Base-by-base conservation (phyloP, 2,113 vertebrate species). In the Anthoscopus minutus region DNA sequence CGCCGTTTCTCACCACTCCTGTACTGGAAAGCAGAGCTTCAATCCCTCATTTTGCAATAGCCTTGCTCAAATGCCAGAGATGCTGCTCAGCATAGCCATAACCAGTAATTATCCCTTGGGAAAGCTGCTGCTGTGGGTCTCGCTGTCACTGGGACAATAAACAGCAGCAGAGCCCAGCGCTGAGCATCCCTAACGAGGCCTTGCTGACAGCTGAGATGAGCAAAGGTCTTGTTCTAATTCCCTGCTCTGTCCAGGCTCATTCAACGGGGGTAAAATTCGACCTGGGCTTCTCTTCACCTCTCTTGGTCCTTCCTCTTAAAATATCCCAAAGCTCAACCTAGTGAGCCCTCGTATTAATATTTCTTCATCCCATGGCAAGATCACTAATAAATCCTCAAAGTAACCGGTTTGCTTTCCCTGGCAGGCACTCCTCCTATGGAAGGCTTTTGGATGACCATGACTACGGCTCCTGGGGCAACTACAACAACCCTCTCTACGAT, bases 401-500 rank as follows among this genome's bases (percentile, higher is more conserved):
- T 70, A 65, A 69, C 16, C 0, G 0, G 18, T 47, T 65, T 88
- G 54, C 38, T 93, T 50, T 64, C 47, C 42, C 62, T n/a, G 50
- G 35, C 96, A 99, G 99, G 94, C 98, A 98, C n/a, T 95, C 97
- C 57, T 98, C 98, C 22, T 99, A 99, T 0, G 98, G 98, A 72
- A 97, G 97, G 65, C 98, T 99, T 30, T 53, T 98, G 94, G 98
- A 99, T 1, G 98, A 98, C 66, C 97, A 96, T 0, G 98, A 98
- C n/a, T 98, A 97, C 1, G 92, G 97, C 40, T 97, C 97, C 51
- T 97, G 98, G 97, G 98, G 98, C 56, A 98, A 98, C 97, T 99
- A 99, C 98, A 98, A 97, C 97, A 99, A 99, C 91, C 99, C 99
- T 18, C 98, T 99, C 60, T 99, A 98, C 0, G 98, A 99, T 1